A percentile compares a stretch with the other conserved stretches of the same genome.
phyloP scores from a whole-genome alignment of 1,140 invertebrate genomes.

The Rhizoglyphus robini region DNA sequence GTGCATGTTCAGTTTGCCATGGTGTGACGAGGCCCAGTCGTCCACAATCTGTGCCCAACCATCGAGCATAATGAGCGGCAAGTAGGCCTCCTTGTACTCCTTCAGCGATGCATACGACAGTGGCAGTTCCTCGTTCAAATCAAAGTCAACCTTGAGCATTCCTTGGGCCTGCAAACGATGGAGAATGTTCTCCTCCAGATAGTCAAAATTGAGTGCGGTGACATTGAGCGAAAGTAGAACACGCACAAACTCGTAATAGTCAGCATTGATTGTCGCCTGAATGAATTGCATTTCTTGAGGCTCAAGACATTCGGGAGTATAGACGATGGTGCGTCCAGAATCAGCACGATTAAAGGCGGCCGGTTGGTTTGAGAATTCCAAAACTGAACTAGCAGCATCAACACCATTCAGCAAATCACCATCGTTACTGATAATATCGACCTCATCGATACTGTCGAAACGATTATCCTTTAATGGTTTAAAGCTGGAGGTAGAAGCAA shows the following conservation, averaged over 20 bases:
- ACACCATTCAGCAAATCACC: no score
- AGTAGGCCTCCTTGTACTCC: background rate
- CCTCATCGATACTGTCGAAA: no score
- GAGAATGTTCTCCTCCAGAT: background rate
- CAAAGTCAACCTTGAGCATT: background rate
- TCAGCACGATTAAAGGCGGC: background rate
- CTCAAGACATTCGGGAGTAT: background rate
- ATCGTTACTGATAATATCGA: no score
- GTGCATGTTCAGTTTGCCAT: no score
- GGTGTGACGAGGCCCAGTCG: no score
- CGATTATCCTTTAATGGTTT: no score
- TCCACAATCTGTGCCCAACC: conserved; percentile 10
- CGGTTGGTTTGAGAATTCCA: no score
- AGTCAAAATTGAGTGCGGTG: background rate
- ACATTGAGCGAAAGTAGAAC: background rate
- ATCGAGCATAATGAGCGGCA: background rate
- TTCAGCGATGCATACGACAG: background rate
- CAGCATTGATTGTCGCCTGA: no score
- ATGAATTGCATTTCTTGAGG: no score
- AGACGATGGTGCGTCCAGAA: background rate
- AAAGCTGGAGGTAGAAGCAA: no score
- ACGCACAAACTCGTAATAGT: background rate
- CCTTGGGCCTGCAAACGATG: background rate
- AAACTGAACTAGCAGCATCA: background rate
- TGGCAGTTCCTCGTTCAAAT: background rate